Conservation (phyloP, 2,888 invertebrate species). For the Pherbina coryleti region DNA sequence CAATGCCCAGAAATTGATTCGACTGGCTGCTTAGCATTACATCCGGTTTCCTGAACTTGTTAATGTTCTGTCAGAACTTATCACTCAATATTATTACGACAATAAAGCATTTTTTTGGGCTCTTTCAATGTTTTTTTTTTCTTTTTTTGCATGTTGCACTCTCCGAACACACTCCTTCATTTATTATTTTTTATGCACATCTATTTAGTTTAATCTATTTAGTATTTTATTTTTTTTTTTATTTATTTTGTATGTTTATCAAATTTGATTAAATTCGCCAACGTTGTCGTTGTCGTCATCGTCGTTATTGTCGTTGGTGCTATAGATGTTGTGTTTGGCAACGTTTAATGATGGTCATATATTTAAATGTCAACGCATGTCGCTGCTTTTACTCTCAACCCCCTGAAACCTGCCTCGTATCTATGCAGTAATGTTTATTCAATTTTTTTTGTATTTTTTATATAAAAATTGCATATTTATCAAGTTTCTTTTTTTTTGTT, state of each 20-base stretch:
- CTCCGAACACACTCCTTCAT: slow-evolving; percentile 9
- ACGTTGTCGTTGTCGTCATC: slow-evolving; percentile 45
- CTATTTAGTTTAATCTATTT: slow-evolving; percentile 34
- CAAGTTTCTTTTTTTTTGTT: slow-evolving; percentile 36
- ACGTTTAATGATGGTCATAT: slow-evolving; percentile 48
- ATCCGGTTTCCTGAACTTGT: slow-evolving; percentile 32
- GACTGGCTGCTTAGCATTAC: slow-evolving; percentile 17
- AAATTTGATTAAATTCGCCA: slow-evolving; percentile 63
- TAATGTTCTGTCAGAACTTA: slow-evolving; percentile 49
- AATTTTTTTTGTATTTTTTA: slow-evolving; percentile 30
- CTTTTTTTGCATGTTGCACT: slow-evolving; percentile 1
- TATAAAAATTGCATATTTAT: slow-evolving; percentile 44
- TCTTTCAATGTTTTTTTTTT: neutral
- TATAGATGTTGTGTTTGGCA: neutral
- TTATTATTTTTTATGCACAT: slow-evolving; percentile 33
- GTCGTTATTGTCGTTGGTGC: slow-evolving; percentile 39
- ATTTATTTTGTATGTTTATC: slow-evolving; percentile 55
- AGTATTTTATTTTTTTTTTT: slow-evolving; percentile 44
- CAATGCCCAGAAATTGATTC: slow-evolving; percentile 12
- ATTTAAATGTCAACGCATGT: slow-evolving; percentile 59
- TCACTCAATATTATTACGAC: slow-evolving; percentile 65
- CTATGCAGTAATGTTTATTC: slow-evolving; percentile 36
- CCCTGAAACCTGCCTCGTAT: slow-evolving; percentile 12
- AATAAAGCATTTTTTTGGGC: slow-evolving; percentile 59
- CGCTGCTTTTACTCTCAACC: slow-evolving; percentile 36